Evolutionary conservation across 2,797 vertebrate genomes (phyloP).

Genomic region (Harpagifer antarcticus): DNA sequence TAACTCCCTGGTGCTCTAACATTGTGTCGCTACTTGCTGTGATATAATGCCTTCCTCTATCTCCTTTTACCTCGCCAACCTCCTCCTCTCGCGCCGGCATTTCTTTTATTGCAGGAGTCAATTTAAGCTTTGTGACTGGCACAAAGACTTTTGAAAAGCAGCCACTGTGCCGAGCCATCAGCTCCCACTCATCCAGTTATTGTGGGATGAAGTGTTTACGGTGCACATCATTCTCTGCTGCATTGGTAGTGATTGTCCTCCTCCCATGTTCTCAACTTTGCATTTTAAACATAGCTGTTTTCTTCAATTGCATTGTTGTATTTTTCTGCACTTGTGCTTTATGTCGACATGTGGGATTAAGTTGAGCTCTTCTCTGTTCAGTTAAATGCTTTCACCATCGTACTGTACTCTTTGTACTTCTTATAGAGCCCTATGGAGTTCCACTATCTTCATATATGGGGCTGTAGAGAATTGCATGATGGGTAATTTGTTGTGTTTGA

Average conservation of each 20-base stretch:
- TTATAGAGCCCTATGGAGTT: background rate
- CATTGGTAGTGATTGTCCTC: conserved; percentile 29
- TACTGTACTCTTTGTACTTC: background rate
- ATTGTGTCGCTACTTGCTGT: conserved; percentile 50
- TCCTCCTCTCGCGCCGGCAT: conserved; percentile 22
- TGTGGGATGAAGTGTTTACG: conserved; percentile 3
- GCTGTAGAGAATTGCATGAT: background rate
- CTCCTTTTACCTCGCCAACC: conserved; percentile 5
- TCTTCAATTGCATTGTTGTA: conserved; percentile 13
- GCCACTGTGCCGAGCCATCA: conserved; percentile 26
- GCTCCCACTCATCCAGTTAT: conserved; percentile 34
- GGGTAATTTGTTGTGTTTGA: conserved; percentile 6
- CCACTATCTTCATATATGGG: background rate
- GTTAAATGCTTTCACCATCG: conserved; percentile 4
- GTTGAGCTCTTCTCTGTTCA: background rate
- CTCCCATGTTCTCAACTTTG: background rate
- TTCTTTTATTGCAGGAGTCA: conserved; percentile 45
- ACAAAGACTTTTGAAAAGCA: conserved; percentile 60
- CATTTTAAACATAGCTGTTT: background rate
- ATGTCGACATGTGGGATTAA: conserved; percentile 4
- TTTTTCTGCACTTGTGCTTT: conserved; percentile 25
- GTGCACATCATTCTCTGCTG: background rate
- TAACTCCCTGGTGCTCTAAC: conserved; percentile 59
- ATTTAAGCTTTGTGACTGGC: conserved; percentile 54
- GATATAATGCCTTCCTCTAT: conserved; percentile 40